Percentiles rank a stretch among this genome's conserved stretches.
Evolutionary conservation across 2,888 invertebrate species (phyloP).

Genomic region (Trilocha varians): DNA sequence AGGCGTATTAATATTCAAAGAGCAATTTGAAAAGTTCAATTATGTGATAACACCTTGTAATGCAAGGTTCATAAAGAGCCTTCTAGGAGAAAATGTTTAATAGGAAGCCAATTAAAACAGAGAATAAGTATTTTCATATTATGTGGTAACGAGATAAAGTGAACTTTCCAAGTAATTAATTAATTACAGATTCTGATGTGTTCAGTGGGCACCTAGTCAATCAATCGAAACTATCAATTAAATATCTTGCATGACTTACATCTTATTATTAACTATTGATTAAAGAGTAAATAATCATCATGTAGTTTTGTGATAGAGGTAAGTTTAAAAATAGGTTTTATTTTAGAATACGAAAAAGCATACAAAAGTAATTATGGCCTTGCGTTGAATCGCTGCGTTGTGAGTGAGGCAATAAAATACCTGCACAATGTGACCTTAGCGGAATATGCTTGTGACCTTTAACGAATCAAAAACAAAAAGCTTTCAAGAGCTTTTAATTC

Average conservation of each 20-base stretch:
- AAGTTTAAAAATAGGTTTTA: slow-evolving; percentile 26
- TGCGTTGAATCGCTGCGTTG: slow-evolving; percentile 56
- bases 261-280: too few species aligned
- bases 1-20: slow-evolving; percentile 40
- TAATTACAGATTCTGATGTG: too few species aligned
- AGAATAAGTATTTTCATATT: too few species aligned
- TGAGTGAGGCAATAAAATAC: slow-evolving; percentile 60
- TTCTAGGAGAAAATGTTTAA: too few species aligned
- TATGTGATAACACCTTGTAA: not conserved
- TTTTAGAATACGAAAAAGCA: slow-evolving; percentile 32
- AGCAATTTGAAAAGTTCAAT: slow-evolving; percentile 25
- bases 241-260: too few species aligned
- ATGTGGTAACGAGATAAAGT: too few species aligned
- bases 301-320: too few species aligned
- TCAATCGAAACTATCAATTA: too few species aligned
- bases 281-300: too few species aligned
- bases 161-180: too few species aligned
- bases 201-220: too few species aligned
- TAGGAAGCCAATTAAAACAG: too few species aligned
- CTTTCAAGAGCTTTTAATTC: slow-evolving; percentile 43
- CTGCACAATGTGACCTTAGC: slow-evolving; percentile 61
- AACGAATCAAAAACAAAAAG: slow-evolving; percentile 45
- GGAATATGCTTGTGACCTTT: slow-evolving; percentile 57
- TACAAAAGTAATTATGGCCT: slow-evolving; percentile 56
- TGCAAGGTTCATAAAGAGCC: not conserved